Base-by-base conservation (phyloP, 1,140 invertebrate genomes). In the honey bee (Apis mellifera) region DNA sequence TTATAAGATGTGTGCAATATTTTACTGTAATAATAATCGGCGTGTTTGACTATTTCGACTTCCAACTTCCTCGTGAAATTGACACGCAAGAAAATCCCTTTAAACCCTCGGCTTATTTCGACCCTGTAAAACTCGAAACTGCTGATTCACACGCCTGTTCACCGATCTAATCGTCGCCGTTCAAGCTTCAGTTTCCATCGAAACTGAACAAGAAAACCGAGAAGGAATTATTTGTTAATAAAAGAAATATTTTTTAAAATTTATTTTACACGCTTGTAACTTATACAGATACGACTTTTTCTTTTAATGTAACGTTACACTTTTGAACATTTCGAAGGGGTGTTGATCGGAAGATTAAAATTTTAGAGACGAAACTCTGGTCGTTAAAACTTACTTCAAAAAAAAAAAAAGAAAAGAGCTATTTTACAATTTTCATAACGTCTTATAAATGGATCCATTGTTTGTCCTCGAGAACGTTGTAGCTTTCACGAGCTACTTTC, bases 301-400 rank as follows among this genome's bases (percentile, higher is more conserved):
- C 3, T 26, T 32, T 42, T 42, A 26, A 7, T 7, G 59, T 60
- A 32, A 42, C 26, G 26, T 26, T 26, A 1, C 32, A 42, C 32
- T 42, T 42, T 42, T 0, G 32, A 42, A 42, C 4, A 42, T n/a
- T 65, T 60, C 32, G 75, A 32, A 32, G 32, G 32, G 32, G 2
- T 32, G 73, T 78, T 76, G 66, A 68, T 50, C 54, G 26, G 32
- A 42, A 85, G 85, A 86, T 86, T 85, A 85, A 86, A 86, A 86
- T 86, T 86, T 82, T 70, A 48, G 32, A 42, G n/a, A 7, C 50
- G 69, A 62, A 72, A 54, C 26, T 80, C 23, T 69, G 57, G 69
- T 86, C 85, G 74, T 86, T 86, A 86, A 86, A 86, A 86, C 73
- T 86, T 84, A 75, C 21, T 62, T 32, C 70, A 75, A 84, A 75